Base-by-base conservation (phyloP, 1,140 invertebrate genomes). In the Drosophila bocki region DNA sequence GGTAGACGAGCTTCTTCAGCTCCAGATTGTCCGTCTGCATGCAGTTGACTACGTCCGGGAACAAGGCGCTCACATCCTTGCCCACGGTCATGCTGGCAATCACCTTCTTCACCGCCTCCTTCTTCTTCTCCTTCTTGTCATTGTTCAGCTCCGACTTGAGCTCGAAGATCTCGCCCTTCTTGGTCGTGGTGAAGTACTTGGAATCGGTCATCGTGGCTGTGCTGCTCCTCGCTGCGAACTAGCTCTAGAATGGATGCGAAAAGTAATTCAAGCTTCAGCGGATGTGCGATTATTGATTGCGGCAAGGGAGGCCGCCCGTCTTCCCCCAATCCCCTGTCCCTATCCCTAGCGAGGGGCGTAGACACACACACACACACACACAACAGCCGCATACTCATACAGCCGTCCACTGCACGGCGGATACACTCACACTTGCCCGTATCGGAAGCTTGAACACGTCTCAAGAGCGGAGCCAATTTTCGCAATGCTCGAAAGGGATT, bases 1-100 rank as follows among this genome's bases (percentile, higher is more conserved):
- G 94, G 93, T 99, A 99, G 1, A 99, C 99, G 42, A 99, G 94
- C 92, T 99, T 99, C 94, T 99, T 99, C 78, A 99, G 93, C 93
- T 99, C 99, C 92, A 99, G 94, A 94, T 99, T 99, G 93, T 99
- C 99, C 9, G 99, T 99, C 94, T 99, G 99, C 99, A 99, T 99
- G 93, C 99, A 99, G 93, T 99, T 99, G 29, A 99, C 98, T 33
- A 99, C 99, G 94, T 99, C 99, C 8, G 99, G 98, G 93, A 99
- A 99, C 2, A 99, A 94, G 11, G 98, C 98, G 5, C 97, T 98
- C 0, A 98, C 97, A 95, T 98, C 97, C 94, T 98, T 98, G 41
- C 99, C 99, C 63, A 99, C 99, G 29, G 99, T 99, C 99, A 99
- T 99, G 75, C 98, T 99, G 64, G 99, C 99, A 93, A 99, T 99